Base-by-base conservation (phyloP, 2,888 invertebrate genomes). In the Eurytoma californica region DNA sequence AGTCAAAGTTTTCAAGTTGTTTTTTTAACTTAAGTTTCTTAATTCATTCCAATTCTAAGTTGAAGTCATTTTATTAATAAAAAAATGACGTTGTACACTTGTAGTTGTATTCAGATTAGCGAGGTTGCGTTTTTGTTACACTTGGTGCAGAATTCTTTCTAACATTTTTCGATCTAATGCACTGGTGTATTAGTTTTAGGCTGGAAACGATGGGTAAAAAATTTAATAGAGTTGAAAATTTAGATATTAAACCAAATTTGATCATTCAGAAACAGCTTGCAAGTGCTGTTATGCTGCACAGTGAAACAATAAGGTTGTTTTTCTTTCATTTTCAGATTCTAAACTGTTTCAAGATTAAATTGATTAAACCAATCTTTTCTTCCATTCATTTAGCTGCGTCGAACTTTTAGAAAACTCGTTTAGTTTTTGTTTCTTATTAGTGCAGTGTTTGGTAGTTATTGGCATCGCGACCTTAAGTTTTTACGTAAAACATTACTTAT, bases 351-450 rank as follows among this genome's bases (percentile, higher is more conserved):
- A 3, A 7, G 39, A 39, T 39, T 3, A 39, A 39, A 39, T 3
- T 39, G 7, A 67, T 9, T 67, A 16, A 16, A n/a, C 1, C 16
- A 14, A 61, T 7, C 24, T 61, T 24, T 30, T 7, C 9, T 60
- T 53, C 3, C 7, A 14, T 28, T 60, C 39, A 39, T 16, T 28
- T 67, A 67, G 67, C 51, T 67, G n/a, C 16, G 67, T 67, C 24
- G 51, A 67, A 9, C 3, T 67, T 5, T 53, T 67, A 53, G 67
- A 67, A 53, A 14, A 67, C 53, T 53, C 67, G 7, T 67, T 28
- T n/a, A 53, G 28, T 18, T 3, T 53, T 16, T 53, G 14, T 7
- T 67, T 67, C 53, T 2, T 67, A 9, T 12, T 67, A 0, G 28
- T 28, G 0, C 67, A 67, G 16, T 24, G 16, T 9, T 16, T 24